Base-by-base conservation (phyloP, 2,888 invertebrate genomes). In the Julus scanicus region DNA sequence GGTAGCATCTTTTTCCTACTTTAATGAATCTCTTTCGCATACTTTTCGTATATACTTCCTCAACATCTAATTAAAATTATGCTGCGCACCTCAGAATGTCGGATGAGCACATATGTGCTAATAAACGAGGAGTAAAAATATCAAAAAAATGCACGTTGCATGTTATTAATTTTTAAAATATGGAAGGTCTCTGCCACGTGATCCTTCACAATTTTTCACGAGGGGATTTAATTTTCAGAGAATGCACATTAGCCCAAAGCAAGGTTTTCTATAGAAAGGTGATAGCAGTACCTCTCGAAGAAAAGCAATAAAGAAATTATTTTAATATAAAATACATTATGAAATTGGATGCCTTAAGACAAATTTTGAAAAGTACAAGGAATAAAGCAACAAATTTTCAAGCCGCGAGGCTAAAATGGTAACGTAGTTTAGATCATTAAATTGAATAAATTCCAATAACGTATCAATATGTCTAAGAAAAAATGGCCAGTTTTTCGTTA, bases 101-200 rank as follows among this genome's bases (percentile, higher is more conserved):
- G 37, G 80, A 37, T 80, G 80, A 29, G 80, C 37, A 80, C 80
- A 80, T 80, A 29, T 80, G 80, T 37, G 80, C 80, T 80, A 29
- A 80, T 80, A 80, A 80, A 80, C 37, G 80, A 80, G 80, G 37
- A 29, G 37, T 9, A 37, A 37, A 80, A 80, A 80, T 80, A 80
- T n/a, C n/a, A n/a, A n/a, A n/a, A 80, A 80, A 80, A 80, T 80
- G 80, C 80, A 37, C 29, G 29, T 11, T 37, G 80, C 29, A n/a
- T 29, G 71, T 71, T 71, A 71, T 71, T 71, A 71, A 71, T 71
- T 71, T 71, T 71, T n/a, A 71, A 71, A 71, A 71, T 20, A 71
- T 71, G 71, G 20, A 71, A 29, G 71, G 71, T 71, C 71, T 29
- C 37, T 80, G 80, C 80, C 80, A 37, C 37, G 80, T 80, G 37